phyloP scores from a whole-genome alignment of 2,888 invertebrate genomes.

The Chironomus riparius region DNA sequence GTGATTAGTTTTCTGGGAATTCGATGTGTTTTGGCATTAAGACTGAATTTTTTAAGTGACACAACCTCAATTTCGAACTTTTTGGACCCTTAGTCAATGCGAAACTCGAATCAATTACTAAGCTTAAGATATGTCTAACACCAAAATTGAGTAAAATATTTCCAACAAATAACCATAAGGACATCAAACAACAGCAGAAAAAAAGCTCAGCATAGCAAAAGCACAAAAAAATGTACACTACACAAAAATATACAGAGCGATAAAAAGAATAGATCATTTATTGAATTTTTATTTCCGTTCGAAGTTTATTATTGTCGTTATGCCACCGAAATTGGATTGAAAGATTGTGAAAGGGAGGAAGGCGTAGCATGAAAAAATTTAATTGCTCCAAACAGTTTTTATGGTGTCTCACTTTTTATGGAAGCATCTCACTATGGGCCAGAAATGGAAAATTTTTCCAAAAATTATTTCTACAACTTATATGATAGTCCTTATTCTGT shows the following conservation, averaged over 20 bases:
- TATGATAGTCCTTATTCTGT: no score
- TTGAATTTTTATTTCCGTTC: constrained; percentile 22
- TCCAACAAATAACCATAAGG: not conserved
- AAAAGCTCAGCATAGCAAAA: not conserved
- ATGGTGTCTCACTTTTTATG: constrained; percentile 18
- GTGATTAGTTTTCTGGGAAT: no score
- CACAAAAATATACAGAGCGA: not conserved
- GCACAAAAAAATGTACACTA: not conserved
- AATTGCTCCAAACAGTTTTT: constrained; percentile 19
- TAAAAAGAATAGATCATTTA: constrained; percentile 20
- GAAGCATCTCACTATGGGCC: no score
- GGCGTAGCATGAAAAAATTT: not conserved
- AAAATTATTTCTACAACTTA: no score
- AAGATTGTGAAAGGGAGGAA: not conserved
- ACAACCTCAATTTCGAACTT: no score
- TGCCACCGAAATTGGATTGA: not conserved
- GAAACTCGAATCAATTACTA: no score
- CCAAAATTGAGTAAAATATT: no score
- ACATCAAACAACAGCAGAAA: not conserved
- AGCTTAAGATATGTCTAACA: no score
- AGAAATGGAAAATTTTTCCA: no score
- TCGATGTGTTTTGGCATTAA: no score
- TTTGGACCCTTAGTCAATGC: no score
- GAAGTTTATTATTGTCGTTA: not conserved
- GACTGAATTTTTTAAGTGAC: no score